Evolutionary conservation across 2,888 invertebrate species (phyloP).

Genomic region (Epicampocera succincta): DNA sequence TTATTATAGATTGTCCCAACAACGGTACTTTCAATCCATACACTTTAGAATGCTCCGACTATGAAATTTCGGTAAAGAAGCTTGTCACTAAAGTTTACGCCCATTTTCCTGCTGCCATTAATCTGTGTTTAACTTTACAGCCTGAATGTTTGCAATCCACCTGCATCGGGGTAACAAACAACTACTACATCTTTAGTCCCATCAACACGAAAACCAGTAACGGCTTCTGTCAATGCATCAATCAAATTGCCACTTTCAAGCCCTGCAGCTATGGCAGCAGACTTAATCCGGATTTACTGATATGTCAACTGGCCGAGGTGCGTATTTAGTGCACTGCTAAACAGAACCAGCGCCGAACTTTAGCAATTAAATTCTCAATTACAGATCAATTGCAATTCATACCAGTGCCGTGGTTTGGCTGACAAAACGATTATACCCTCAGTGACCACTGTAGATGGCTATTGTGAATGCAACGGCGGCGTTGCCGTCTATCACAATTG

Average conservation of each 20-base stretch:
- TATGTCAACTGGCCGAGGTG: conserved; percentile 48
- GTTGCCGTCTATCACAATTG: conserved; percentile 48
- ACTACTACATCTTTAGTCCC: conserved; percentile 15
- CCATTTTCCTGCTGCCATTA: not conserved
- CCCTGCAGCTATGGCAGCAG: conserved; percentile 29
- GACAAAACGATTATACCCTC: conserved; percentile 54
- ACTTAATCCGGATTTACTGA: conserved; percentile 19
- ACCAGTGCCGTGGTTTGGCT: conserved; percentile 41
- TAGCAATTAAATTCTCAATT: not conserved
- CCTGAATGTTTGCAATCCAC: conserved; percentile 48
- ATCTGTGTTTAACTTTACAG: conserved; percentile 18
- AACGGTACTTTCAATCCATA: conserved; percentile 72
- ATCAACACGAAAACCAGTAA: conserved; percentile 19
- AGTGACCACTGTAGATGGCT: conserved; percentile 39
- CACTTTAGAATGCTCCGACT: conserved; percentile 41
- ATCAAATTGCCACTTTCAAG: conserved; percentile 46
- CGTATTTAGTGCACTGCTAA: too few relatives aligned
- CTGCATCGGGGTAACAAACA: not conserved
- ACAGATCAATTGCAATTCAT: conserved; percentile 57
- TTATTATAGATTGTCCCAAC: conserved; percentile 74
- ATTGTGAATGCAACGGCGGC: conserved; percentile 51
- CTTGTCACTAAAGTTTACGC: not conserved
- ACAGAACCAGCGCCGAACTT: not conserved
- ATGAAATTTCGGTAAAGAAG: conserved; percentile 54
- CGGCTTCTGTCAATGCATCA: conserved; percentile 51